A percentile compares a stretch with the other conserved stretches of the same genome.
phyloP scores from a whole-genome alignment of 64 coral and sea anemone genomes.

The Cladopsammia gracilis region DNA sequence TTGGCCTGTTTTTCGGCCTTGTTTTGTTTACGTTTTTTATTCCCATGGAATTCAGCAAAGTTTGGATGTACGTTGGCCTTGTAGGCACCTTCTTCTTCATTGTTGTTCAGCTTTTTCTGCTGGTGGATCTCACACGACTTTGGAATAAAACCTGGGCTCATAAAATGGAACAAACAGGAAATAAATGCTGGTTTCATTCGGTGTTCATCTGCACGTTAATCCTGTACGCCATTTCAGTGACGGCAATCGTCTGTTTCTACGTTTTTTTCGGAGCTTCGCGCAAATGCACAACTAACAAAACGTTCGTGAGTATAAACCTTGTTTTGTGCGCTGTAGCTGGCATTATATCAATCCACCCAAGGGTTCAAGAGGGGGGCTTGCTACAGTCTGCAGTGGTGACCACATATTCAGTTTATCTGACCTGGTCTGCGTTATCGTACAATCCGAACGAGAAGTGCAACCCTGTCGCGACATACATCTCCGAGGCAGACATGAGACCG shows the following conservation, averaged over 20 bases:
- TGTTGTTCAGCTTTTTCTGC: constrained; percentile 81
- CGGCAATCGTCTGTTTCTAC: constrained; percentile 79
- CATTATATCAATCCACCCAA: constrained; percentile 87
- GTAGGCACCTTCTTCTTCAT: constrained; percentile 92
- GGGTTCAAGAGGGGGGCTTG: constrained; percentile 78
- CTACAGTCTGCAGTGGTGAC: constrained; percentile 79
- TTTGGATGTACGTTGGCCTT: constrained; percentile 91
- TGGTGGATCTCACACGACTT: constrained; percentile 73
- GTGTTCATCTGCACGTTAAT: constrained; percentile 62
- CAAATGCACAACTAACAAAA: constrained; percentile 91
- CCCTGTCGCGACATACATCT: constrained; percentile 82
- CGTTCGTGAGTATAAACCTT: constrained; percentile 92
- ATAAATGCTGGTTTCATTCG: constrained; percentile 70
- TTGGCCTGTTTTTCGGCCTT: constrained; percentile 92
- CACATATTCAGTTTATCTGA: constrained; percentile 76
- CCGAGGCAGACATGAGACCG: constrained; percentile 96
- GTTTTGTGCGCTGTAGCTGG: constrained; percentile 79
- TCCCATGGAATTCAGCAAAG: constrained; percentile 85
- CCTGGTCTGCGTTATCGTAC: constrained; percentile 89
- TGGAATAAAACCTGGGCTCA: constrained; percentile 62
- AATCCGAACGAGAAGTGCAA: constrained; percentile 97
- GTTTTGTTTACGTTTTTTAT: constrained; percentile 93
- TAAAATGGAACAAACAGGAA: constrained; percentile 61
- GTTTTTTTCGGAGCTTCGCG: constrained; percentile 71
- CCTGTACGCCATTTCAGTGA: constrained; percentile 63